Base-by-base conservation (phyloP, 1,140 invertebrate genomes). In the Ceratina australensis region DNA sequence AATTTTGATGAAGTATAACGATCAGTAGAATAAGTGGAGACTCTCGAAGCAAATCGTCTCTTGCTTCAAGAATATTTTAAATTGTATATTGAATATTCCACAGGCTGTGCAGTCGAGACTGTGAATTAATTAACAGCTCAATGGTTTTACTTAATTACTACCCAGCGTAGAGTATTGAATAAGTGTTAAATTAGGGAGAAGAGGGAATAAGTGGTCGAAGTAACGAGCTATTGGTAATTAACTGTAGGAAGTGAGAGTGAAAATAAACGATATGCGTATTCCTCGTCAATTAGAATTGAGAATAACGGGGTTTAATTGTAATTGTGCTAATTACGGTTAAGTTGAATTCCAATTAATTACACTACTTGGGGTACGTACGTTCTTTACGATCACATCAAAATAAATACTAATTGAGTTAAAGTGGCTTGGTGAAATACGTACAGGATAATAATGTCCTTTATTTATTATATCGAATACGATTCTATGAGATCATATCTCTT, bases 171-270 rank as follows among this genome's bases (percentile, higher is more conserved):
- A 24, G 56, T 22, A 13, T 22, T 22, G 56, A 57, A 57, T 22
- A 10, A 57, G 56, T 24, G n/a, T 57, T 57, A 57, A 57, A 42
- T 42, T 42, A 42, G 33, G 33, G 33, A 42, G 33, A 42, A 42
- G 22, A 22, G 20, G 20, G 56, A 22, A 24, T 22, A 22, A 24
- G 18, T n/a, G 54, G 20, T 1, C 7, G 56, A 57, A 57, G 7
- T 57, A 57, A 57, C 13, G 56, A 57, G 56, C 22, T 57, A 57
- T 57, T 22, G 20, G 56, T 57, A 57, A 57, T 57, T 57, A 57
- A 24, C 20, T 57, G 20, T 57, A 57, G 56, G 56, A 57, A 57
- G 56, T 57, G 56, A 57, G 56, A 57, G 56, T 57, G 13, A 57
- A 57, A 57, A 57, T 57, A 57, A 57, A 57, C 22, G 56, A 15